A percentile compares a stretch with the other conserved stretches of the same genome.
Evolutionary conservation across 1,140 invertebrate species (phyloP).

Genomic region (Parasteatoda tepidariorum): DNA sequence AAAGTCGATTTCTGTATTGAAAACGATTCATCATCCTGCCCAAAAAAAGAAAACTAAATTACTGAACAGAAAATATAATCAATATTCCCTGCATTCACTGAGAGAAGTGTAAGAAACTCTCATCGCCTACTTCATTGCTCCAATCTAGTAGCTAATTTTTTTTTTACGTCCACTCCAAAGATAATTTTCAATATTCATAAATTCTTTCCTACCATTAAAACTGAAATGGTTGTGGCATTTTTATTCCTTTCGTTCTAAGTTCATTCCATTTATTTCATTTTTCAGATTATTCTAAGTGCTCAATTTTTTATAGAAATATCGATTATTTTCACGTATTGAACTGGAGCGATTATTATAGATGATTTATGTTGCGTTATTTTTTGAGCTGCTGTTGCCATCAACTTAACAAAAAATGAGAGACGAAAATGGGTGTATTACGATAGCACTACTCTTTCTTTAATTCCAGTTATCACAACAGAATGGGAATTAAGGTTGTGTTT

Average conservation of each 20-base stretch:
- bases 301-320: too few species aligned
- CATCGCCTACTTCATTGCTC: slow-evolving; percentile 17
- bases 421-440: too few species aligned
- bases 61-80: slow-evolving; percentile 3
- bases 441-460: too few species aligned
- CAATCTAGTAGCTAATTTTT: not conserved
- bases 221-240: not conserved
- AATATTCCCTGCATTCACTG: slow-evolving; percentile 10
- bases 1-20: slow-evolving; percentile 14
- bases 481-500: too few species aligned
- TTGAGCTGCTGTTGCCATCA: not conserved
- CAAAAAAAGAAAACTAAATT: slow-evolving; percentile 1
- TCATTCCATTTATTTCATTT: too few species aligned
- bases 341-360: slow-evolving; percentile 2
- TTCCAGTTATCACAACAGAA: too few species aligned
- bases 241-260: not conserved
- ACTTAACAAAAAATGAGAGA: not conserved
- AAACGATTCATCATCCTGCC: slow-evolving; percentile 15
- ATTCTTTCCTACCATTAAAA: slow-evolving; percentile 4
- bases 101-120: not conserved
- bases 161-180: not conserved
- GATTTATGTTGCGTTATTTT: slow-evolving; percentile 4
- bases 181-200: not conserved
- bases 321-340: not conserved
- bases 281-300: too few species aligned